Evolutionary conservation across 2,113 vertebrate species (phyloP), one percentile per base, ranked within the genome.

Genomic region (Picathartes gymnocephalus): DNA sequence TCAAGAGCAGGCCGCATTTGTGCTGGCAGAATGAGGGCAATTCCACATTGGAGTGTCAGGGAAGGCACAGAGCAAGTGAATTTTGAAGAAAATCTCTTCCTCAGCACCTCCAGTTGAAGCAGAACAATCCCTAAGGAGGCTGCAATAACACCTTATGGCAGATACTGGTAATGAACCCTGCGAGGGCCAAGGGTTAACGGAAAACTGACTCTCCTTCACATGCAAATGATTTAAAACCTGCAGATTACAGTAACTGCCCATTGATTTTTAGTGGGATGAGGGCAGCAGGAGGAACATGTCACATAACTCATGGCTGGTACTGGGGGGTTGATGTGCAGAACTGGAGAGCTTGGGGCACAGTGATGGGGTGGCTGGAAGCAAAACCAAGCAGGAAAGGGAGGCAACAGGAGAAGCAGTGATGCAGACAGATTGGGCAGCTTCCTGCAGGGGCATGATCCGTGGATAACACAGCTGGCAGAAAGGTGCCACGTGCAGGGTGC

Each of bases 361-460:
- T 14, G 58, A n/a, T 0, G 0, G 30, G 11, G 51, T 31, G 74
- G 28, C 54, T 70, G 71, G 53, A 47, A 33, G 23, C 28, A 86
- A 65, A 77, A 48, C 4, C 37, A 31, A n/a, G 37, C 47, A 39
- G 51, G 21, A n/a, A 12, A 45, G 13, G 4, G 60, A 82, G 54
- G 64, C 18, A 50, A 37, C 1, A 25, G 80, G 71, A 56, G 47
- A 51, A 56, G 76, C 24, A 86, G 44, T 2, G 33, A 64, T 42
- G 40, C 7, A 72, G 68, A 44, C 30, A 81, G 50, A 27, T 1
- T 4, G 25, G 85, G 42, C 45, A 70, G 3, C 40, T 68, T 47
- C 69, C 68, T 11, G 4, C 0, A 3, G 40, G 23, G 37, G 8
- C 1, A 2, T 6, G 58, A 77, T n/a, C n/a, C 2, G 1, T 1